These are phyloP conservation scores for Galerucella nymphaeae DNA, from an alignment of 2,888 invertebrate species.

Conservation along the genomic window DNA sequence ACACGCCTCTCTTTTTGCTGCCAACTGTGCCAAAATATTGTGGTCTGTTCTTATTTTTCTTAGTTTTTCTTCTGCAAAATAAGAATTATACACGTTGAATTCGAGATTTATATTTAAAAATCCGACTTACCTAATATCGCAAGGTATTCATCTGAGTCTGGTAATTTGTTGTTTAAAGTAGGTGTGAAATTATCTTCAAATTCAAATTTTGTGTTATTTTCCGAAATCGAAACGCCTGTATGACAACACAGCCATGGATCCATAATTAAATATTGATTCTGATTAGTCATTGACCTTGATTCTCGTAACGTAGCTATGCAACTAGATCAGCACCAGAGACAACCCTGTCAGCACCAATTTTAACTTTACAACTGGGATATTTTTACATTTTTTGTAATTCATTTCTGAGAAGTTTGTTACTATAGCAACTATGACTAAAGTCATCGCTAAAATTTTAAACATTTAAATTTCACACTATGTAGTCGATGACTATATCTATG, in stretches of 20 bases:
- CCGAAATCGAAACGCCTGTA: conserved; percentile 43
- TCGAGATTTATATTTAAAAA: neutral
- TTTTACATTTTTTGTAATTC: neutral
- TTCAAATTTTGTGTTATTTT: conserved; percentile 49
- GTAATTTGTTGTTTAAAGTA: conserved; percentile 50
- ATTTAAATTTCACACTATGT: too few relatives aligned
- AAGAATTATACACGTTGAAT: conserved; percentile 13
- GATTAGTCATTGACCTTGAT: conserved; percentile 20
- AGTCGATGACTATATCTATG: too few relatives aligned
- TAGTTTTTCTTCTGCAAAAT: conserved; percentile 65
- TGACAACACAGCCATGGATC: conserved; percentile 56
- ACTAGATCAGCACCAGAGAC: neutral
- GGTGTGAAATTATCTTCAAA: conserved; percentile 61
- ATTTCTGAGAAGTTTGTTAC: too few relatives aligned
- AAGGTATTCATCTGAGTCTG: conserved; percentile 59
- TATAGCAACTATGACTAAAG: too few relatives aligned
- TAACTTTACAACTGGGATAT: neutral
- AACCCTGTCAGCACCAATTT: too few relatives aligned
- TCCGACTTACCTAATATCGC: conserved; percentile 55
- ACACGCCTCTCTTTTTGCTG: conserved; percentile 67
- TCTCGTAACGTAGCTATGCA: neutral
- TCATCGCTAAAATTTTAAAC: too few relatives aligned
- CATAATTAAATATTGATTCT: conserved; percentile 44
- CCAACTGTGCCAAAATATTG: conserved; percentile 66
- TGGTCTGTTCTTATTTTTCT: conserved; percentile 66